Evolutionary conservation across 1,140 invertebrate species (phyloP).

Genomic region (Maniola jurtina): DNA sequence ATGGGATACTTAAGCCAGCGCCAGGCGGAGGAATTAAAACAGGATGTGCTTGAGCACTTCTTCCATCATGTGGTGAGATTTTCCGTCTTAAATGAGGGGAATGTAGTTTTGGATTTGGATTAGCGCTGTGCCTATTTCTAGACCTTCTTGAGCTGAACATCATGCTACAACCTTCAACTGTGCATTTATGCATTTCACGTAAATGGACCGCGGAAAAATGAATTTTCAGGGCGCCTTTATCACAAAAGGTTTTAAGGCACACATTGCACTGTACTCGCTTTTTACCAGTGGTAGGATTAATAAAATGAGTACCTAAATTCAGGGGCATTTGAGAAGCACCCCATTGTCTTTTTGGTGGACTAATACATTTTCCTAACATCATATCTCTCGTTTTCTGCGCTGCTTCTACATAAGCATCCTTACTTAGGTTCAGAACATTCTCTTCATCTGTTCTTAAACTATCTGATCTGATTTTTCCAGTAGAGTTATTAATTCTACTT

Average conservation of each 20-base stretch:
- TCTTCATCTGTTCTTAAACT: conserved; percentile 83
- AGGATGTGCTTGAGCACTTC: conserved; percentile 91
- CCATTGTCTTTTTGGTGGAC: conserved; percentile 95
- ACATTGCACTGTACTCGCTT: conserved; percentile 99
- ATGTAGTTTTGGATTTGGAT: conserved; percentile 99
- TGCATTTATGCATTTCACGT: conserved; percentile 99
- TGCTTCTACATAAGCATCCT: conserved; percentile 74
- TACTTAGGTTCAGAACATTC: conserved; percentile 86
- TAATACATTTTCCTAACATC: conserved; percentile 87
- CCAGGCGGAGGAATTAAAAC: conserved; percentile 86
- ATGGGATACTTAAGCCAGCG: conserved; percentile 75
- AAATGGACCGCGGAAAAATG: conserved; percentile 99
- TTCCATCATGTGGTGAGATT: conserved; percentile 95
- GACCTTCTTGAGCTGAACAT: conserved; percentile 98
- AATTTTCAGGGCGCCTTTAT: conserved; percentile 99
- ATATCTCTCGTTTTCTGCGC: conserved; percentile 72
- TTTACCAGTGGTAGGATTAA: conserved; percentile 95
- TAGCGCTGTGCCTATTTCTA: conserved; percentile 97
- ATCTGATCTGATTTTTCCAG: conserved; percentile 46
- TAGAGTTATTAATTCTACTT: conserved; percentile 43
- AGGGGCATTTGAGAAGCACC: conserved; percentile 88
- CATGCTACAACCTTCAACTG: conserved; percentile 99
- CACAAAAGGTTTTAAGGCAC: conserved; percentile 99
- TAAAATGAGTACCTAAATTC: conserved; percentile 92
- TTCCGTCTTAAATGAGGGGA: conserved; percentile 95